Conservation (phyloP, 2,797 vertebrate genomes). For the Pygocentrus nattereri region DNA sequence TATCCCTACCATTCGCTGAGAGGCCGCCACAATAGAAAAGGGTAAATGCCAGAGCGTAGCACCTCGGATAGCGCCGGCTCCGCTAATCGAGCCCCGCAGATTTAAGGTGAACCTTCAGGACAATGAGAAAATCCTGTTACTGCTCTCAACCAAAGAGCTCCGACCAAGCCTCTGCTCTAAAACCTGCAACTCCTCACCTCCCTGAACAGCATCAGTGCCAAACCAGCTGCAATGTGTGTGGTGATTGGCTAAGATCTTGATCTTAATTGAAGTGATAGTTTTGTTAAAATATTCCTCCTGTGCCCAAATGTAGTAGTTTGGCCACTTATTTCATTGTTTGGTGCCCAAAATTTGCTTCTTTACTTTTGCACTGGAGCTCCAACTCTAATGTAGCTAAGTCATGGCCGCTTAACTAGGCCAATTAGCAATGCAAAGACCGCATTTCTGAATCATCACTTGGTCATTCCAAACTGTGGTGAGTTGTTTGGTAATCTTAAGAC, state of each 20-base stretch:
- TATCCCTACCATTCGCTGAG: constrained; percentile 22
- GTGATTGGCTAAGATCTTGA: not conserved
- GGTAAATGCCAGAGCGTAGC: constrained; percentile 17
- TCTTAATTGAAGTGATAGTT: not conserved
- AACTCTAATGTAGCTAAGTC: not conserved
- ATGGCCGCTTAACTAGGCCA: not conserved
- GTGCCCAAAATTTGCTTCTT: not conserved
- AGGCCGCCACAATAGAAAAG: constrained; percentile 6
- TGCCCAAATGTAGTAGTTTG: too few relatives aligned
- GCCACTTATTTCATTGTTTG: not conserved
- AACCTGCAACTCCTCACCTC: constrained; percentile 39
- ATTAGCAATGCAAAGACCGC: too few relatives aligned
- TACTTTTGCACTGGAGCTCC: not conserved
- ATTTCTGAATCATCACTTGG: too few relatives aligned
- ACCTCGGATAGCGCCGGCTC: constrained; percentile 67
- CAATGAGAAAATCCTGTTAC: constrained; percentile 80
- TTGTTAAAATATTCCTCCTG: too few relatives aligned
- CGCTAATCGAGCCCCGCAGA: constrained; percentile 74
- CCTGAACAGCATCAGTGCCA: constrained; percentile 12
- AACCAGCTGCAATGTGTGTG: not conserved
- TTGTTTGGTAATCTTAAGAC: too few relatives aligned
- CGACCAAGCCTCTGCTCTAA: constrained; percentile 63
- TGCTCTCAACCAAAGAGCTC: constrained; percentile 74
- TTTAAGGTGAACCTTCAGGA: constrained; percentile 80
- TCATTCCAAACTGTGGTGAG: too few relatives aligned